Evolutionary conservation across 2,888 invertebrate genomes (phyloP).

Genomic region (Hypselothyrea guttata): DNA sequence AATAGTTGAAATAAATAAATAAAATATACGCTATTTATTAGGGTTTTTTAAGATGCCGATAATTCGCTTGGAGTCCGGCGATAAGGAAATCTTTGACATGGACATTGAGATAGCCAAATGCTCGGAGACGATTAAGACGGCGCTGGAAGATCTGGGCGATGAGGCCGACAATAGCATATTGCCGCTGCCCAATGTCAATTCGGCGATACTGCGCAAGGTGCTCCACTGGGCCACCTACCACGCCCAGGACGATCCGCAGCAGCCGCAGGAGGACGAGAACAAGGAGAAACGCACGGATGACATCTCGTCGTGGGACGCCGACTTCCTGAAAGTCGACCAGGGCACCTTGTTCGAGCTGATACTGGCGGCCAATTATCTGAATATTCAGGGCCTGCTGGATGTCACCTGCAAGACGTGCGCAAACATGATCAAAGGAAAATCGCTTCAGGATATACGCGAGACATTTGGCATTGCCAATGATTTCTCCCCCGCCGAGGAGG

Average conservation of each 20-base stretch:
- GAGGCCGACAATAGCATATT: conserved; percentile 96
- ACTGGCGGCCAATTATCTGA: conserved; percentile 97
- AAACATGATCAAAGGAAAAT: conserved; percentile 99
- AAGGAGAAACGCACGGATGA: conserved; percentile 99
- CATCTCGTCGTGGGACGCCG: conserved; percentile 99
- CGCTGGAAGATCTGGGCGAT: conserved; percentile 96
- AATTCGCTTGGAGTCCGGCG: conserved; percentile 96
- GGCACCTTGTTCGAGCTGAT: conserved; percentile 98
- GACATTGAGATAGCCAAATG: conserved; percentile 98
- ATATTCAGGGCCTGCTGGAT: conserved; percentile 96
- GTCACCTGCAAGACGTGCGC: conserved; percentile 99
- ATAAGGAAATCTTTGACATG: conserved; percentile 97
- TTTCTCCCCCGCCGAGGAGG: conserved; percentile 97
- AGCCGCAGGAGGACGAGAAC: conserved; percentile 98
- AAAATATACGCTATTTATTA: neutral
- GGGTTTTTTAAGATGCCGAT: conserved; percentile 89
- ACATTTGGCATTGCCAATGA: conserved; percentile 99
- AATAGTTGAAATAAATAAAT: too few relatives aligned
- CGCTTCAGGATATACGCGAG: conserved; percentile 98
- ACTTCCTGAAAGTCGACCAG: conserved; percentile 99
- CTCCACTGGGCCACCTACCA: conserved; percentile 96
- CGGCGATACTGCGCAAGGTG: conserved; percentile 96
- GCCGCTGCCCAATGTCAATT: conserved; percentile 98
- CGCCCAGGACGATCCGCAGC: conserved; percentile 94
- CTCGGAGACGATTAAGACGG: conserved; percentile 98